Evolutionary conservation across 2,113 vertebrate genomes (phyloP), one percentile per base, ranked within the genome.

Genomic region (Balaenoptera acutorostrata): DNA sequence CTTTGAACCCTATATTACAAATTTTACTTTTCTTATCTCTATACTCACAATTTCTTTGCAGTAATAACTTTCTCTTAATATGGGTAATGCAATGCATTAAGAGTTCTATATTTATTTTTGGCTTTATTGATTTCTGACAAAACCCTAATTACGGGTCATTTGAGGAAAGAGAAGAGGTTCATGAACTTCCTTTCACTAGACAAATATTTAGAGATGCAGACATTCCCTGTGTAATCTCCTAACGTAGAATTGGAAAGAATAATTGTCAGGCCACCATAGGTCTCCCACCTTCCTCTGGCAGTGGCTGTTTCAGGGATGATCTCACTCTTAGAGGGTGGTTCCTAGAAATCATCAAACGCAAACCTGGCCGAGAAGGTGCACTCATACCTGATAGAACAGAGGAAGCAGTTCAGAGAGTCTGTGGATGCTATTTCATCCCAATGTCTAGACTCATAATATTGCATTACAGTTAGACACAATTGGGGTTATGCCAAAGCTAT

Each of bases 311-410:
- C 10, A 23, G 36, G 46, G 29, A 82, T 97, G 95, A 97, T 52
- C 92, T 95, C 94, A 97, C 39, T 95, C 31, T 39, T 72, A 69
- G 20, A 86, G 29, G 44, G 33, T 8, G 31, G 69, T 96, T 93
- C 96, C 96, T 98, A 88, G 90, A 97, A 98, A 83, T 18, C 71
- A 72, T 89, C 90, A 96, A 85, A 88, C 13, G 31, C 31, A 94
- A 92, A 88, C 8, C 59, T 96, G 84, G 94, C 96, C 91, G 44
- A 72, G n/a, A 66, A 4, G 52, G 68, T 10, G 57, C 17, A 21
- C 6, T 74, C 41, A 21, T 27, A 78, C 36, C 61, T 97, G 57
- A 86, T 4, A 61, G 46, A 21, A 57, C 3, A 59, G 29, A 69
- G 66, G 80, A 88, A 81, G 31, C 36, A 44, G 25, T 46, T 89